Conservation (phyloP, 2,113 vertebrate species). For the Tinamus guttatus region DNA sequence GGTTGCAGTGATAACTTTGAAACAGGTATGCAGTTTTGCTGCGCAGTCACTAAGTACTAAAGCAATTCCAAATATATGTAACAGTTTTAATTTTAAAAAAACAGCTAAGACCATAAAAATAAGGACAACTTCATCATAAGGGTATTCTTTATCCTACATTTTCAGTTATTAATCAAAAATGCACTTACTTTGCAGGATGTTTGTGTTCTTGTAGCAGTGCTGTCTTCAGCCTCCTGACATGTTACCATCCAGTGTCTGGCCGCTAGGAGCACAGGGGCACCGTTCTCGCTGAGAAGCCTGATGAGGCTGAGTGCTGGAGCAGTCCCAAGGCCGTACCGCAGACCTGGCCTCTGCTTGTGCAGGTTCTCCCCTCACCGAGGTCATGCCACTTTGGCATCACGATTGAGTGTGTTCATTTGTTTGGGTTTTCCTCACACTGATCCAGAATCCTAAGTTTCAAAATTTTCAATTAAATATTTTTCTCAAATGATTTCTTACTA, state of each 20-base stretch:
- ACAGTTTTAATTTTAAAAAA: background rate
- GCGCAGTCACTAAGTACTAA: background rate
- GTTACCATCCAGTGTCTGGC: background rate
- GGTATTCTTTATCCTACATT: background rate
- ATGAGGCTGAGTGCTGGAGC: background rate
- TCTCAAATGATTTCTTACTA: slow-evolving; percentile 2
- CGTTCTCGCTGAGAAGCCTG: background rate
- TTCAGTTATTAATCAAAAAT: background rate
- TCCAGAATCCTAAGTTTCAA: slow-evolving; percentile 28
- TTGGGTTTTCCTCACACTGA: slow-evolving; percentile 29
- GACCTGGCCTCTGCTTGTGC: slow-evolving; percentile 11
- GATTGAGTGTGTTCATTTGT: slow-evolving; percentile 49
- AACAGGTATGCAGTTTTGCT: background rate
- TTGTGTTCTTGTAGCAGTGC: background rate
- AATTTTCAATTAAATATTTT: background rate
- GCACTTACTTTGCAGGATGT: rapidly evolving
- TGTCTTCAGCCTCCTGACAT: background rate
- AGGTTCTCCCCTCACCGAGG: background rate
- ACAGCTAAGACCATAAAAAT: background rate
- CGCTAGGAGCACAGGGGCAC: background rate
- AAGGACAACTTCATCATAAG: background rate
- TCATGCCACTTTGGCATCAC: slow-evolving; percentile 19
- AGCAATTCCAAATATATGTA: background rate
- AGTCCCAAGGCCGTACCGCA: background rate
- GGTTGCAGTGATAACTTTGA: background rate